Evolutionary conservation across 2,888 invertebrate genomes (phyloP).

Genomic region (Hirtodrosophila alboralis): DNA sequence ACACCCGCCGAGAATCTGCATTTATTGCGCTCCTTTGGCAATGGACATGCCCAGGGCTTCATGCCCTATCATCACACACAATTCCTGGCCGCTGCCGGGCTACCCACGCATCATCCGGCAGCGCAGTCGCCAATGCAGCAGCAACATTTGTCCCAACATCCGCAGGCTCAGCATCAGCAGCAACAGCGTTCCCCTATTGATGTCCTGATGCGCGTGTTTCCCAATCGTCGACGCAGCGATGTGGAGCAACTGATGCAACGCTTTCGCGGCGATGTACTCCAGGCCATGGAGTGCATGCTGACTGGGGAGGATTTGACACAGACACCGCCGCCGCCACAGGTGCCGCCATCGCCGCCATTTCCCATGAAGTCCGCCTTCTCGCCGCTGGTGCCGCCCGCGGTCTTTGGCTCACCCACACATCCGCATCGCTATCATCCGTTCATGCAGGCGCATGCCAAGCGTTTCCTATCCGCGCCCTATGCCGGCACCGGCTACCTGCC

Average conservation of each 20-base stretch:
- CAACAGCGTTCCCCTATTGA: conserved; percentile 91
- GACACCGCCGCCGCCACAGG: conserved; percentile 84
- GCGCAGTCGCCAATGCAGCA: conserved; percentile 62
- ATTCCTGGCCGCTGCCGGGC: conserved; percentile 79
- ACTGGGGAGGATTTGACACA: conserved; percentile 86
- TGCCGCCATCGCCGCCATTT: conserved; percentile 83
- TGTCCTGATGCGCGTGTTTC: conserved; percentile 94
- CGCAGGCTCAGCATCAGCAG: conserved; percentile 71
- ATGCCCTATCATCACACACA: conserved; percentile 85
- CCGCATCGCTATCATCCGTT: conserved; percentile 84
- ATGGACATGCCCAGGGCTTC: conserved; percentile 83
- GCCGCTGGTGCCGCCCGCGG: conserved; percentile 87
- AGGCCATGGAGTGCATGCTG: conserved; percentile 96
- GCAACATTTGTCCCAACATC: conserved; percentile 52
- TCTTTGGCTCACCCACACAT: conserved; percentile 83
- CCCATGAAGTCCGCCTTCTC: conserved; percentile 89
- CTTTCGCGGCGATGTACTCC: conserved; percentile 94
- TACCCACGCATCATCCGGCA: conserved; percentile 73
- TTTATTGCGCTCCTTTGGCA: conserved; percentile 81
- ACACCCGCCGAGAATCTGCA: conserved; percentile 83
- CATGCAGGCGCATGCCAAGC: conserved; percentile 88
- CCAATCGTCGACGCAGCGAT: conserved; percentile 92
- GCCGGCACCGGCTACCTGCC: conserved; percentile 93
- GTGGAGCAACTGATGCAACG: conserved; percentile 93
- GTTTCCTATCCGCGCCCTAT: conserved; percentile 92